Conservation (phyloP, 2,888 invertebrate genomes). For the Ormyrus thymus region DNA sequence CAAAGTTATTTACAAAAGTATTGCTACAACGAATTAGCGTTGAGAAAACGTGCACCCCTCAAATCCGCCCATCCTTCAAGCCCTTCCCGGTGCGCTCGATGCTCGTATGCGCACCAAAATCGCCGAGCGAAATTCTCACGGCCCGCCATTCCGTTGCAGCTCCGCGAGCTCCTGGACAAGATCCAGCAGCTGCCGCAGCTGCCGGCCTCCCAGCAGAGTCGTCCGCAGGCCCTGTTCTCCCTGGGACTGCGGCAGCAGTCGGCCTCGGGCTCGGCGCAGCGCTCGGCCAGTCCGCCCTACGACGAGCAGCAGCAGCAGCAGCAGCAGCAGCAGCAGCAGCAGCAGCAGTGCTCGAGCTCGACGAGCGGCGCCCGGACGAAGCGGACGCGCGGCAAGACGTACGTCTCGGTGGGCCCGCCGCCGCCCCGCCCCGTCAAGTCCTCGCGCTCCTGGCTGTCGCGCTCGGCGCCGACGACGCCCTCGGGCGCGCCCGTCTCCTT, state of each 20-base stretch:
- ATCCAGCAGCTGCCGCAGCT: constrained; percentile 82
- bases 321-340: neutral
- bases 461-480: constrained; percentile 89
- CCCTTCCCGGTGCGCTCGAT: no score
- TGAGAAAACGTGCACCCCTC: no score
- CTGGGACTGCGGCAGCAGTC: constrained; percentile 57
- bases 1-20: no score
- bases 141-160: constrained; percentile 58
- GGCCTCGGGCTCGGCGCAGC: constrained; percentile 59
- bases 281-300: constrained; percentile 7
- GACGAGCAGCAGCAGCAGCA: constrained; percentile 13
- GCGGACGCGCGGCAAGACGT: constrained; percentile 75
- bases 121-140: no score
- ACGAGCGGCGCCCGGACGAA: constrained; percentile 56
- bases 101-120: no score
- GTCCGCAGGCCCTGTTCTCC: constrained; percentile 66
- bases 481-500: constrained; percentile 83
- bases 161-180: constrained; percentile 83
- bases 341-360: no score
- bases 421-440: constrained; percentile 16
- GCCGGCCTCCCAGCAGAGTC: constrained; percentile 66
- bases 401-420: constrained; percentile 74
- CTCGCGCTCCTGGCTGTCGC: constrained; percentile 79
- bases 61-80: no score
- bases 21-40: no score